These are phyloP conservation scores for Drosophila heteroneura DNA, from an alignment of 2,888 invertebrate species.

Conservation along the genomic window DNA sequence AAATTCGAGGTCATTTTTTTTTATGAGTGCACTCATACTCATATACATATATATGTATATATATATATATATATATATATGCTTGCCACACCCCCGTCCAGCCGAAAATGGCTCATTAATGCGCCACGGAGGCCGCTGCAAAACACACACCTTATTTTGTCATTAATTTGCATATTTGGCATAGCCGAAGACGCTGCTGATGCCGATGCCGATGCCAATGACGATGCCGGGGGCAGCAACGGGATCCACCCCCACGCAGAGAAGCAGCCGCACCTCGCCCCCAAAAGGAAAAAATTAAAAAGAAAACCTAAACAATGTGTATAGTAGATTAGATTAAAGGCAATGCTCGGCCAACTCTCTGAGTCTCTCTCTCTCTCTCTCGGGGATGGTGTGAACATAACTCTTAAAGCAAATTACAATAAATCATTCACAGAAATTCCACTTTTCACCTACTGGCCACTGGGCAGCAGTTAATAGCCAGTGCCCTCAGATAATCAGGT, in stretches of 20 bases:
- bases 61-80: neutral
- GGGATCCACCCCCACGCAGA: conserved; percentile 57
- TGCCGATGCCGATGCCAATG: neutral
- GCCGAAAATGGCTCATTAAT: conserved; percentile 66
- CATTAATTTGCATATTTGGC: conserved; percentile 77
- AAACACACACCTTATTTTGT: conserved; percentile 80
- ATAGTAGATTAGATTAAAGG: conserved; percentile 73
- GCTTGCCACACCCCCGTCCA: neutral
- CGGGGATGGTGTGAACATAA: conserved; percentile 80
- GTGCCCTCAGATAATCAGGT: conserved; percentile 30
- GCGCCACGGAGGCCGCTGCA: conserved; percentile 65
- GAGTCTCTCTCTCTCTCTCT: neutral
- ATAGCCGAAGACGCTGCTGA: conserved; percentile 4
- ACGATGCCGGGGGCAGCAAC: neutral
- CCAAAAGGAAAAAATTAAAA: neutral
- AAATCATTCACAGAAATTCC: conserved; percentile 82
- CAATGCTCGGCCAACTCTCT: conserved; percentile 35
- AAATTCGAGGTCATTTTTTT: neutral
- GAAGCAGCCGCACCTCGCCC: conserved; percentile 17
- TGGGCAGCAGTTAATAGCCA: conserved; percentile 26
- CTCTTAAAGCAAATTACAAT: conserved; percentile 81
- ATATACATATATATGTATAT: neutral
- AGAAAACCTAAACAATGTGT: conserved; percentile 9
- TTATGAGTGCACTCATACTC: neutral
- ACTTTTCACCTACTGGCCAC: conserved; percentile 71